These are phyloP conservation scores for Hexactinellida sp. DNA, from an alignment of 37 sponge, comb jelly and placozoan species.

Conservation along the genomic window DNA sequence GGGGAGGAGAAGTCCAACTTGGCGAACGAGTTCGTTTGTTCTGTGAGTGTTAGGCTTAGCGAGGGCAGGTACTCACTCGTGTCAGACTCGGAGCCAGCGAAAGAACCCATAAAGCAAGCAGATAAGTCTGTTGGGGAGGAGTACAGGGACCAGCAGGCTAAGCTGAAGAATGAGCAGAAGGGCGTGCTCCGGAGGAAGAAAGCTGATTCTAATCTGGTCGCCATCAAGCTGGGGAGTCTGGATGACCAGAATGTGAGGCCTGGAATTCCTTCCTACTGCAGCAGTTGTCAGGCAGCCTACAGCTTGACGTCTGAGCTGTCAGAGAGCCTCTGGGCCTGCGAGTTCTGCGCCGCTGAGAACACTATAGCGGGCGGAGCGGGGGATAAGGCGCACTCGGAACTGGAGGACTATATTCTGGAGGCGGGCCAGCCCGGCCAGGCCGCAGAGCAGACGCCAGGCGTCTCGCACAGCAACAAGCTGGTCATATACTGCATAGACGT, in stretches of 20 bases:
- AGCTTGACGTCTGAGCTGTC: constrained; percentile 35
- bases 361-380: constrained; percentile 33
- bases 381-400: constrained; percentile 9
- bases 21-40: not conserved
- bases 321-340: constrained; percentile 28
- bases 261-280: constrained; percentile 37
- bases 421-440: constrained; percentile 31
- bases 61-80: not conserved
- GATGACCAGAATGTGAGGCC: constrained; percentile 25
- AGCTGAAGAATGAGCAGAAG: constrained; percentile 30
- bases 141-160: not conserved
- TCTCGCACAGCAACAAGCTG: constrained; percentile 24
- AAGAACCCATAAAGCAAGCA: not conserved
- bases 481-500: constrained; percentile 77
- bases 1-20: constrained; percentile 3
- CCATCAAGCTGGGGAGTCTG: constrained; percentile 50
- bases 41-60: not conserved
- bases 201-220: constrained; percentile 49
- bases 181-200: constrained; percentile 38
- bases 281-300: constrained; percentile 42
- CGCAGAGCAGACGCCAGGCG: not conserved
- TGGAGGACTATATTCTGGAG: constrained; percentile 61
- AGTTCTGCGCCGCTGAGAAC: constrained; percentile 73
- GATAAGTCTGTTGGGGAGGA: not conserved
- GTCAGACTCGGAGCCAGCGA: not conserved